Percentiles rank a stretch among this genome's conserved stretches.
phyloP scores from a whole-genome alignment of 2,797 vertebrate genomes.

The Podargus strigoides region DNA sequence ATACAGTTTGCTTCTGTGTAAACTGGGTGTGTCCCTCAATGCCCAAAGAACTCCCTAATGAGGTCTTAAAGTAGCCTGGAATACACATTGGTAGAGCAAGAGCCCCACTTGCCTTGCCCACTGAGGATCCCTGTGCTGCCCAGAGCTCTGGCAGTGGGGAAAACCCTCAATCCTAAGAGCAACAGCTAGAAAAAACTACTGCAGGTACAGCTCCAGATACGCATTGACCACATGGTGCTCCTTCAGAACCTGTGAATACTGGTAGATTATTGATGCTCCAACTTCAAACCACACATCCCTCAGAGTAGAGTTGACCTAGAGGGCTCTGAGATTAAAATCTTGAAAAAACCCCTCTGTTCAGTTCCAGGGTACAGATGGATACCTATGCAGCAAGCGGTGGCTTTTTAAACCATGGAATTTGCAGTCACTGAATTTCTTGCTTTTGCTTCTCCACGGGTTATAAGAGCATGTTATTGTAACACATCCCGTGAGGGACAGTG shows the following conservation, averaged over 20 bases:
- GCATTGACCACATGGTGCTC: rapidly evolving
- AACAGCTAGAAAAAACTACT: not conserved
- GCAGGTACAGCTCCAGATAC: not conserved
- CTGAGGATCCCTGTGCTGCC: not conserved
- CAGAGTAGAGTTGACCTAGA: not conserved
- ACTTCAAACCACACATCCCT: not conserved
- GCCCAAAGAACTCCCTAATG: rapidly evolving
- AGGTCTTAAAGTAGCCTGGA: not conserved
- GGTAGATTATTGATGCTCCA: not conserved
- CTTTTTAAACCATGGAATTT: not conserved
- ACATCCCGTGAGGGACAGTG: not conserved
- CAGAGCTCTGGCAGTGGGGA: not conserved
- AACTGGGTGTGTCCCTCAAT: not conserved
- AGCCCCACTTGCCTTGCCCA: not conserved
- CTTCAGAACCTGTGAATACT: not conserved
- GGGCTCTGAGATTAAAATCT: not conserved
- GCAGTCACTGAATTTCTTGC: not conserved
- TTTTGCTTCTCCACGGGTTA: not conserved
- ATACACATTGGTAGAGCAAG: rapidly evolving
- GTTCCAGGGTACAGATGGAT: not conserved
- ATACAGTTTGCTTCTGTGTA: not conserved
- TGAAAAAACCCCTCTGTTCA: not conserved
- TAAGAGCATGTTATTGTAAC: not conserved
- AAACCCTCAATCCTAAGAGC: not conserved
- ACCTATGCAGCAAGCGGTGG: not conserved